Base-by-base conservation (phyloP, 1,140 invertebrate genomes). In the Pteromalus puparum region DNA sequence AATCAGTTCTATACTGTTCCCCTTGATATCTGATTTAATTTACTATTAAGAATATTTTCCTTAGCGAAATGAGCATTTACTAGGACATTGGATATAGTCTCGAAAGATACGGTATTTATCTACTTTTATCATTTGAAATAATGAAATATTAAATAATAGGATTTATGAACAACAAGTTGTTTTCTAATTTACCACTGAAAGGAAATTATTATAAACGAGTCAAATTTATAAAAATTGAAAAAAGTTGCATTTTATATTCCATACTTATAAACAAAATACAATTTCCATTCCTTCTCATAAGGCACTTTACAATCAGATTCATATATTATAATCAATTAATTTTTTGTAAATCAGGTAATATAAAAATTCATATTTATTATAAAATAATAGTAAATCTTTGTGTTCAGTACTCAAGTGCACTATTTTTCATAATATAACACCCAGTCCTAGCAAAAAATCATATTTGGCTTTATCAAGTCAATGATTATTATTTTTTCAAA, bases 221-320 rank as follows among this genome's bases (percentile, higher is more conserved):
- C 53, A 18, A 9, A 61, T 61, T 61, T 61, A 61, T 21, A 61
- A 61, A 61, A 61, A 61, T 61, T 61, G 53, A 61, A 61, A 61
- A 61, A 61, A 61, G 53, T 61, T 21, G 21, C 34, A 68, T 42
- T 79, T 79, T 24, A 67, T 79, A 68, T 68, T 42, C 7, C 34
- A 68, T 18, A 79, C 65, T 79, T 79, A 68, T 9, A 79, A 67
- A 68, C 38, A 38, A 79, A 24, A 10, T 67, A 67, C 34, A 79
- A 38, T 68, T 42, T 79, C 68, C 34, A 79, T 38, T 68, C 34
- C n/a, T 70, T 42, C 34, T 79, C 6, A 38, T 65, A 79, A 79
- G 77, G 77, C 77, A 79, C 77, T 79, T 79, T 46, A 79, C 61
- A 79, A 68, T 42, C 18, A 34, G n/a, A 78, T 30, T 77, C 46